These are phyloP conservation scores for Trissolcus basalis DNA, from an alignment of 1,140 invertebrate genomes.

Conservation along the genomic window DNA sequence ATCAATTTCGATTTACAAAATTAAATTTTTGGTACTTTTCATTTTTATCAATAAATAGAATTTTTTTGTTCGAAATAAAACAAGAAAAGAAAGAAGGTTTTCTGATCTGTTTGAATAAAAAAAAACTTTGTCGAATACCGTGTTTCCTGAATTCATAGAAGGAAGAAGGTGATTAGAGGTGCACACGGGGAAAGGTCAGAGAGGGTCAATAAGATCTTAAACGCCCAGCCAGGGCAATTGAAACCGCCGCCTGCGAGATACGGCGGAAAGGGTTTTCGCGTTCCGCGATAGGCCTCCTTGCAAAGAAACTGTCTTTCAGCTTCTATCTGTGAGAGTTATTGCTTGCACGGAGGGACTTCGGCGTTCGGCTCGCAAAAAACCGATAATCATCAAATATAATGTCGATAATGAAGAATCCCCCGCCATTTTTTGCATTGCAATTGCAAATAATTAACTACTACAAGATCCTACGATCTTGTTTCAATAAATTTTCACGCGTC, in stretches of 20 bases:
- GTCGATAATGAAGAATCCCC: constrained; percentile 15
- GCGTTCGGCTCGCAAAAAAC: constrained; percentile 33
- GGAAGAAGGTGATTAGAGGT: constrained; percentile 52
- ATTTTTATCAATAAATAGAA: too few relatives aligned
- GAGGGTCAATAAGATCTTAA: constrained; percentile 53
- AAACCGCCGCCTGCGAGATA: constrained; percentile 64
- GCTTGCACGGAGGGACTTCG: constrained; percentile 40
- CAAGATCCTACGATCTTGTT: too few relatives aligned
- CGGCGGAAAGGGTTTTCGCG: constrained; percentile 73
- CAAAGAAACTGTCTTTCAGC: constrained; percentile 53
- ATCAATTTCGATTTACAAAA: too few relatives aligned
- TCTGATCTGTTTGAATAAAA: too few relatives aligned
- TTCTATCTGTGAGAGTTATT: constrained; percentile 67
- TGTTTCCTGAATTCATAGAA: constrained; percentile 11
- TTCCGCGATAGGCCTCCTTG: constrained; percentile 68
- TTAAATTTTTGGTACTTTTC: too few relatives aligned
- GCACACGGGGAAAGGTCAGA: constrained; percentile 46
- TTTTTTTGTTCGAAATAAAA: too few relatives aligned
- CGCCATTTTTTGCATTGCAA: neutral
- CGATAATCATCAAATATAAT: constrained; percentile 53
- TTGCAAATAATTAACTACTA: too few relatives aligned
- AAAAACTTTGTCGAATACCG: constrained; percentile 32
- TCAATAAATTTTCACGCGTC: too few relatives aligned
- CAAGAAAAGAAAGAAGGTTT: too few relatives aligned
- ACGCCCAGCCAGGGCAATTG: constrained; percentile 36